Percentiles rank a stretch among this genome's conserved stretches.
Conservation (phyloP, 2,888 invertebrate genomes). For the Philaethria dido region DNA sequence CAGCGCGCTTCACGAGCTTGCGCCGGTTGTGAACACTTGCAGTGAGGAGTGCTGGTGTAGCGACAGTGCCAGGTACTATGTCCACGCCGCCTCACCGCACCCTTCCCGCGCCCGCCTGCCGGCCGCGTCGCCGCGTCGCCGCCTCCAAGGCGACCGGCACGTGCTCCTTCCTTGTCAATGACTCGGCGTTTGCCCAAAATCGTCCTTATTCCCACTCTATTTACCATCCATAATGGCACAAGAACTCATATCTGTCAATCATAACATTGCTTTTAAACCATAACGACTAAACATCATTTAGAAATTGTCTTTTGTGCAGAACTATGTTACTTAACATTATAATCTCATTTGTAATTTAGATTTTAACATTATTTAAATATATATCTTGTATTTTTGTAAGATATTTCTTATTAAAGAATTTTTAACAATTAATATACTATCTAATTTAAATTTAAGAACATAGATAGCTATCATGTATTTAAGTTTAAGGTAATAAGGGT, state of each 20-base stretch:
- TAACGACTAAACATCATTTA: neutral
- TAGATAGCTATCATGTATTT: no score
- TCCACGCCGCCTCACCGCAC: slow-evolving; percentile 52
- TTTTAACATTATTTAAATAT: neutral
- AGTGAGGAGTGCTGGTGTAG: slow-evolving; percentile 68
- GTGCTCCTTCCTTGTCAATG: slow-evolving; percentile 59
- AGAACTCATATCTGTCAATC: neutral
- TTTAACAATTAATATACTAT: no score
- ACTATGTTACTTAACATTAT: neutral
- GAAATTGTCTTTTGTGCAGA: neutral
- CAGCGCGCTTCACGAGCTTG: slow-evolving; percentile 77
- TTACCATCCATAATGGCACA: slow-evolving; percentile 39
- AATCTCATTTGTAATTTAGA: neutral
- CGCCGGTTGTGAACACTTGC: slow-evolving; percentile 71
- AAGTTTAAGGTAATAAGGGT: no score
- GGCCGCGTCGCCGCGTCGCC: slow-evolving; percentile 51
- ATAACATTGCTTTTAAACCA: slow-evolving; percentile 5
- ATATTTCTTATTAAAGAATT: neutral
- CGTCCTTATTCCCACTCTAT: slow-evolving; percentile 45
- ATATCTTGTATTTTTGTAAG: neutral
- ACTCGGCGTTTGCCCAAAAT: slow-evolving; percentile 59
- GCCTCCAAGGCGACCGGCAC: slow-evolving; percentile 56
- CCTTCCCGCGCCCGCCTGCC: slow-evolving; percentile 47
- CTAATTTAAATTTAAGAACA: no score
- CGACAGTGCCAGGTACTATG: slow-evolving; percentile 75